Evolutionary conservation across 2,113 vertebrate species (phyloP).

Genomic region (Pseudorhombus dupliciocellatus): DNA sequence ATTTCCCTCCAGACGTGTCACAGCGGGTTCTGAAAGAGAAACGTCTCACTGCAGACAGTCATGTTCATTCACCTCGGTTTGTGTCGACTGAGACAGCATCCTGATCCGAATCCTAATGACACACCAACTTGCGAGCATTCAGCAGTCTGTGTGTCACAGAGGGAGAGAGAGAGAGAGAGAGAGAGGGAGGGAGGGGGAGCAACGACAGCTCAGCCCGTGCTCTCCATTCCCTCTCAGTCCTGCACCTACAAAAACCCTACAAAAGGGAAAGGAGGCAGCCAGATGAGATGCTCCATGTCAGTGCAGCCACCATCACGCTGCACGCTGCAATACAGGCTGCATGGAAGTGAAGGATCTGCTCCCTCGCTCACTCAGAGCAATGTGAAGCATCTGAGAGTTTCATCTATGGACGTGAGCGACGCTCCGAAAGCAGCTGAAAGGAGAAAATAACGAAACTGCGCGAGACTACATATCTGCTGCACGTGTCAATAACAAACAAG

Average conservation of each 20-base stretch:
- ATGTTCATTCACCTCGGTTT: slow-evolving; percentile 77
- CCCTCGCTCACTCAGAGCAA: background rate
- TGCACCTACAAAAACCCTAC: slow-evolving; percentile 37
- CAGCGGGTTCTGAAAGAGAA: slow-evolving; percentile 60
- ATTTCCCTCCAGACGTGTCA: slow-evolving; percentile 60
- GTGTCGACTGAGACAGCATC: slow-evolving; percentile 64
- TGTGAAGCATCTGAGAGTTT: background rate
- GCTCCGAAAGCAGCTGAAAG: no score
- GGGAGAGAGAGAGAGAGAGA: slow-evolving; percentile 32
- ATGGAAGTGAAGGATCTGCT: background rate
- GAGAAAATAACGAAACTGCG: no score
- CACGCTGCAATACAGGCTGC: background rate
- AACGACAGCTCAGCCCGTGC: background rate
- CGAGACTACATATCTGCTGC: no score
- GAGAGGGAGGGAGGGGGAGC: background rate
- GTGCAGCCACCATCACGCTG: background rate
- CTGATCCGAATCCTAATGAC: slow-evolving; percentile 80
- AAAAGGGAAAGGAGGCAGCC: slow-evolving; percentile 36
- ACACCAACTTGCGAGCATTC: slow-evolving; percentile 47
- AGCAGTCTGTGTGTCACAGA: slow-evolving; percentile 60
- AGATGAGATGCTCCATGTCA: slow-evolving; percentile 23
- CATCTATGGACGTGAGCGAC: no score
- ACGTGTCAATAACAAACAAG: no score
- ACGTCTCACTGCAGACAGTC: slow-evolving; percentile 73
- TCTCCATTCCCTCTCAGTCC: slow-evolving; percentile 53